Percentiles rank a stretch among this genome's conserved stretches.
Evolutionary conservation across 2,113 vertebrate species (phyloP).

Genomic region (Speoplatyrhinus poulsoni): DNA sequence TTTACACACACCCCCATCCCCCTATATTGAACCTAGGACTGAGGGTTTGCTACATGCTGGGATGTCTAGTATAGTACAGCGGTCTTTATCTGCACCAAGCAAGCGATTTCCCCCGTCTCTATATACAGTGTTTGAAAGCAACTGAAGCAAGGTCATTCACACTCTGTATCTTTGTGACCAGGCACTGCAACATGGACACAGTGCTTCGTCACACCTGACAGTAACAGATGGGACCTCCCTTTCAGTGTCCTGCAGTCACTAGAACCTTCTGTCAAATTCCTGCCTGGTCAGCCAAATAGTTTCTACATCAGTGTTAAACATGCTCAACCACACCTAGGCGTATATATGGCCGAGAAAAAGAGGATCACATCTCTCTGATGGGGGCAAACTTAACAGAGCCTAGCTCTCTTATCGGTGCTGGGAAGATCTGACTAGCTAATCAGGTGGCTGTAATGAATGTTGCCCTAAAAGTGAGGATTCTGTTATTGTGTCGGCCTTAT

Average conservation of each 20-base stretch:
- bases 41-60: too few species aligned
- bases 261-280: conserved; percentile 28
- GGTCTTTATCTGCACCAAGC: too few species aligned
- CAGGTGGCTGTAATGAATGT: conserved; percentile 25
- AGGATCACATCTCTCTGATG: conserved; percentile 35
- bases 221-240: neutral
- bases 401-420: conserved; percentile 16
- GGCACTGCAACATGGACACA: neutral
- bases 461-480: conserved; percentile 20
- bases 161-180: neutral
- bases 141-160: neutral
- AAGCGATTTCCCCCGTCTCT: neutral
- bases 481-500: conserved; percentile 36
- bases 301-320: conserved; percentile 14
- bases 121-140: neutral
- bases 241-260: neutral
- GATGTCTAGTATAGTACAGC: too few species aligned
- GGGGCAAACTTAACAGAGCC: conserved; percentile 60
- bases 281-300: conserved; percentile 31
- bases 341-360: conserved; percentile 18
- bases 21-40: neutral
- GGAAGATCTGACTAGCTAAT: conserved; percentile 15
- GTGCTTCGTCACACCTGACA: neutral
- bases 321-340: conserved; percentile 6
- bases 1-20: too few species aligned